A percentile compares a stretch with the other conserved stretches of the same genome.
Conservation (phyloP, 2,888 invertebrate genomes). For the Altica lythri region DNA sequence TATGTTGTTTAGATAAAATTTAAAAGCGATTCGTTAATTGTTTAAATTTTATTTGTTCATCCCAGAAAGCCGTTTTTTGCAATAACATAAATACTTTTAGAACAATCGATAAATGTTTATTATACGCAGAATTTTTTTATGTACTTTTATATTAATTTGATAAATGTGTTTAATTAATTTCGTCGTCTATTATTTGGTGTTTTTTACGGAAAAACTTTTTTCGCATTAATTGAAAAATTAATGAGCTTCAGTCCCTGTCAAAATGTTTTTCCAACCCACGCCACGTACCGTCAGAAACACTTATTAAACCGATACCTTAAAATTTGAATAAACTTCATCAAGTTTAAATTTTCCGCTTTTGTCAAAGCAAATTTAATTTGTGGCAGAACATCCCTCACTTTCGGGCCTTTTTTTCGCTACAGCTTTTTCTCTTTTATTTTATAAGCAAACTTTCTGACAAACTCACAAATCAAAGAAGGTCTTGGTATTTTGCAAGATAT, state of each 20-base stretch:
- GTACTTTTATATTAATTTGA: no score
- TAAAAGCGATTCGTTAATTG: no score
- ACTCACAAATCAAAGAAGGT: not conserved
- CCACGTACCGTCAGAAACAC: not conserved
- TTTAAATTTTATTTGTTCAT: no score
- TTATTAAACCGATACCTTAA: slow-evolving; percentile 11
- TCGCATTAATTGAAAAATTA: slow-evolving; percentile 2
- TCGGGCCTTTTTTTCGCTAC: not conserved
- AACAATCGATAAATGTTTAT: no score
- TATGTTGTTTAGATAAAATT: no score
- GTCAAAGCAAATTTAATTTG: slow-evolving; percentile 19
- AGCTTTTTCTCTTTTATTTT: no score
- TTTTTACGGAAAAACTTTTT: not conserved
- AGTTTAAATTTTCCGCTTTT: slow-evolving; percentile 14
- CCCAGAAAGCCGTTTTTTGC: no score
- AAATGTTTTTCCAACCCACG: not conserved
- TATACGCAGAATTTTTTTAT: no score
- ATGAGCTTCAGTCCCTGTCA: not conserved
- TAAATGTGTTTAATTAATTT: no score
- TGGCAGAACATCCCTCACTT: slow-evolving; percentile 7
- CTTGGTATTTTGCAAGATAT: not conserved
- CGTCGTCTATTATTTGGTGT: no score
- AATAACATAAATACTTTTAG: no score
- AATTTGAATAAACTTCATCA: slow-evolving; percentile 14
- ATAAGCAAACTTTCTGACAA: not conserved